Evolutionary conservation across 1,140 invertebrate genomes (phyloP).

Genomic region (Cydia fagiglandana): DNA sequence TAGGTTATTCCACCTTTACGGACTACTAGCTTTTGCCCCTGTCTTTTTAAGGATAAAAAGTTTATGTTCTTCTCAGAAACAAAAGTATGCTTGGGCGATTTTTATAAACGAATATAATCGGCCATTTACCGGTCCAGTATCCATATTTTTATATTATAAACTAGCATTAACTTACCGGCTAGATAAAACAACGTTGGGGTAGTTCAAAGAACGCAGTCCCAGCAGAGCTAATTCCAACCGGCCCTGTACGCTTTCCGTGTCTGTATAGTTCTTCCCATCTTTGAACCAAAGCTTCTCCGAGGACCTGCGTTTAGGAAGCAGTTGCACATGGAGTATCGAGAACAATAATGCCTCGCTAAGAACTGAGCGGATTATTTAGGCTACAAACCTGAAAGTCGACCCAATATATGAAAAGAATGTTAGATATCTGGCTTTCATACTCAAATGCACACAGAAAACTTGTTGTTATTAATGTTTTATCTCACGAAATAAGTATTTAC

Average conservation of each 20-base stretch:
- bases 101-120: too few species aligned
- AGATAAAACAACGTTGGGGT: slow-evolving; percentile 79
- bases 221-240: slow-evolving; percentile 81
- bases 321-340: slow-evolving; percentile 20
- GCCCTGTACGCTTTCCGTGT: slow-evolving; percentile 83
- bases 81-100: too few species aligned
- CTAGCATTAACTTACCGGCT: slow-evolving; percentile 80
- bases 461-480: neutral
- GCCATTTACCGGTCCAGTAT: too few species aligned
- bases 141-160: too few species aligned
- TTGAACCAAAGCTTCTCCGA: slow-evolving; percentile 69
- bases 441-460: slow-evolving; percentile 23
- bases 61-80: too few species aligned
- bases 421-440: slow-evolving; percentile 81
- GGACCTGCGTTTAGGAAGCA: slow-evolving; percentile 46
- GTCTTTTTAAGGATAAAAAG: too few species aligned
- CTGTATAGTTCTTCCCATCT: slow-evolving; percentile 57
- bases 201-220: slow-evolving; percentile 72
- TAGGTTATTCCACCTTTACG: too few species aligned
- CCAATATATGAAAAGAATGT: slow-evolving; percentile 82
- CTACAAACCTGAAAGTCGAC: slow-evolving; percentile 80
- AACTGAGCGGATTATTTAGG: slow-evolving; percentile 32
- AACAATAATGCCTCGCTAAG: slow-evolving; percentile 22
- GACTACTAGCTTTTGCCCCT: too few species aligned
- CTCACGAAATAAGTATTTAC: neutral